phyloP scores from a whole-genome alignment of 2,888 invertebrate species.

The Palloptera scutellata region DNA sequence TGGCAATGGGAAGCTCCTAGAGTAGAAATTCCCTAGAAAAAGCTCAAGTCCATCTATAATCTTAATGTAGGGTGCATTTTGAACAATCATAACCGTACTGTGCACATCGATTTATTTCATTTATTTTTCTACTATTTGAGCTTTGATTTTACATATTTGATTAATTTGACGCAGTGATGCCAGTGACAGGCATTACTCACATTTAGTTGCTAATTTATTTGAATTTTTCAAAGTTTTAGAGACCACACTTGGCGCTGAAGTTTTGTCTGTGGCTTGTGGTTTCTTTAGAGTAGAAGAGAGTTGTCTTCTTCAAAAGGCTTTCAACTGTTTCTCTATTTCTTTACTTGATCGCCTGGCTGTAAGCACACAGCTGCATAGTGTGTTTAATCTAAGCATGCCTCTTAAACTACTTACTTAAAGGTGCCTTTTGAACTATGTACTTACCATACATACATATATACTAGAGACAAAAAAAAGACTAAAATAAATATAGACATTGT shows the following conservation, averaged over 20 bases:
- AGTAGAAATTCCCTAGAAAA: too few species aligned
- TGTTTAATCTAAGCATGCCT: too few species aligned
- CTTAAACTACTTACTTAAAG: too few species aligned
- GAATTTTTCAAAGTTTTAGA: neutral
- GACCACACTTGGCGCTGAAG: conserved; percentile 7
- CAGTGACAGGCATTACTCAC: conserved; percentile 39
- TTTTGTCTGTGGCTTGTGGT: neutral
- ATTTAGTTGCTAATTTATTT: conserved; percentile 17
- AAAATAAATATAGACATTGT: conserved; percentile 42
- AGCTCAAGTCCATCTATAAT: too few species aligned
- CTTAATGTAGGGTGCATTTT: too few species aligned
- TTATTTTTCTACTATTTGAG: conserved; percentile 1
- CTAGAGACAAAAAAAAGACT: too few species aligned
- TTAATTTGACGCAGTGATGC: conserved; percentile 37
- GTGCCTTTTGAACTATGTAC: too few species aligned
- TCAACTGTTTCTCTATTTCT: neutral
- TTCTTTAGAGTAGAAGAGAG: neutral
- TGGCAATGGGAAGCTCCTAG: too few species aligned
- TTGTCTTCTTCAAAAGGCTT: neutral
- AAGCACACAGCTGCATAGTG: neutral
- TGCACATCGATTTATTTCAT: conserved; percentile 25
- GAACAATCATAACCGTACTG: too few species aligned
- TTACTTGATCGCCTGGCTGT: neutral
- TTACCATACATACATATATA: too few species aligned
- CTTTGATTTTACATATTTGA: conserved; percentile 32